Evolutionary conservation across 2,797 vertebrate species (phyloP).

Genomic region (Hypotaenidia philippensis): DNA sequence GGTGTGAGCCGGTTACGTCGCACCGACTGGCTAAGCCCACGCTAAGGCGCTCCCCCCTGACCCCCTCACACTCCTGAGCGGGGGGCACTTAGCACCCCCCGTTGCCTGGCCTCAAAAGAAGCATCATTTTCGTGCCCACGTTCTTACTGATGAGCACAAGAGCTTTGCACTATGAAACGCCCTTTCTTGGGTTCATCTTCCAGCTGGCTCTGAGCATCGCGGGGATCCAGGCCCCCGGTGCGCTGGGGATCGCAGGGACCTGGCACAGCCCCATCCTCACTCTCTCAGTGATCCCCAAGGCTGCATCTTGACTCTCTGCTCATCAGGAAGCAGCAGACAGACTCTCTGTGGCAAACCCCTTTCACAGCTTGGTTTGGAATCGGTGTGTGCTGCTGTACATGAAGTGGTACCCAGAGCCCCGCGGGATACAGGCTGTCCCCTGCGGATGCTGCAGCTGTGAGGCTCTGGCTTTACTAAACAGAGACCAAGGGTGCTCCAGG

Average conservation of each 20-base stretch:
- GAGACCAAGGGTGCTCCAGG: neutral
- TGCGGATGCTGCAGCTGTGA: neutral
- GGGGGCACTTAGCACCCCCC: neutral
- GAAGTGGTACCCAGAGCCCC: fast-evolving
- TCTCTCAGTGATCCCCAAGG: neutral
- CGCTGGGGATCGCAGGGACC: neutral
- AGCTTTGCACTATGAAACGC: neutral
- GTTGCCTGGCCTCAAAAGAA: neutral
- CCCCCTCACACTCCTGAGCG: fast-evolving
- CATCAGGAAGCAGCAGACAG: neutral
- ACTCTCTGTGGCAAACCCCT: fast-evolving
- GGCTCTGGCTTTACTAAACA: fast-evolving
- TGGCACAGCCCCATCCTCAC: neutral
- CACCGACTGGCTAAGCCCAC: fast-evolving
- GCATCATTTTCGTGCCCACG: fast-evolving
- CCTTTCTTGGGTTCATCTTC: neutral
- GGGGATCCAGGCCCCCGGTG: fast-evolving
- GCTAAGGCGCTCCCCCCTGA: neutral
- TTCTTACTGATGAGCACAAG: neutral
- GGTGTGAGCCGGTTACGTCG: neutral
- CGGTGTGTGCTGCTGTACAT: neutral
- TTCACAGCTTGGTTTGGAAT: neutral
- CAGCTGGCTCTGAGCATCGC: fast-evolving
- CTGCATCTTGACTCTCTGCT: neutral
- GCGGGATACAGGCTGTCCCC: neutral